phyloP scores from a whole-genome alignment of 1,140 invertebrate species.

The Laupala kohalensis region DNA sequence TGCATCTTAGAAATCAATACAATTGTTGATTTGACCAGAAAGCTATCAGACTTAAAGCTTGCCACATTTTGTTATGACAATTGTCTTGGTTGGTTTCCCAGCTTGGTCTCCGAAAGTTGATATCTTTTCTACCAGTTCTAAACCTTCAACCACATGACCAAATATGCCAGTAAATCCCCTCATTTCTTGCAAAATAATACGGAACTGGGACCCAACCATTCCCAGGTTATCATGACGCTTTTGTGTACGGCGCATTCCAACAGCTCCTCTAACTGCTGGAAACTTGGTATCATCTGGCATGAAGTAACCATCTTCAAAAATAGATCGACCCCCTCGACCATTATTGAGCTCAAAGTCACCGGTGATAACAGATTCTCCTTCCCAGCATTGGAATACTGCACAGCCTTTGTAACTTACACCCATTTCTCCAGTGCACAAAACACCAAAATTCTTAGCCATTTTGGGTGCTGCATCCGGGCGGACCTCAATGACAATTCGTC shows the following conservation, averaged over 20 bases:
- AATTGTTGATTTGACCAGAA: not conserved
- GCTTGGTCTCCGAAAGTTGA: slow-evolving; percentile 59
- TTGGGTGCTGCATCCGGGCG: slow-evolving; percentile 72
- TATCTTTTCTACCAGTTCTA: slow-evolving; percentile 67
- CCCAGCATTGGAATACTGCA: slow-evolving; percentile 69
- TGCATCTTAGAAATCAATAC: too few species aligned
- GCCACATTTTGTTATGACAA: slow-evolving; percentile 61
- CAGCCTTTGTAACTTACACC: slow-evolving; percentile 69
- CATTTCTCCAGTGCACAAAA: slow-evolving; percentile 62
- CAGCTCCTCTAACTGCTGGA: slow-evolving; percentile 56
- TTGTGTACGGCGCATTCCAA: slow-evolving; percentile 70
- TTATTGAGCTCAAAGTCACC: slow-evolving; percentile 72
- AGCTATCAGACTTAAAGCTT: slow-evolving; percentile 37
- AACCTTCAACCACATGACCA: slow-evolving; percentile 63
- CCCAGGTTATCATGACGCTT: slow-evolving; percentile 65
- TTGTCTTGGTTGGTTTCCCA: slow-evolving; percentile 60
- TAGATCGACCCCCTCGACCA: slow-evolving; percentile 61
- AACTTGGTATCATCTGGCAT: slow-evolving; percentile 71
- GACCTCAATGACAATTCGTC: slow-evolving; percentile 70
- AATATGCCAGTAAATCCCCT: slow-evolving; percentile 71
- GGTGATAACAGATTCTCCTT: slow-evolving; percentile 63
- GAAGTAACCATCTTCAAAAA: slow-evolving; percentile 63
- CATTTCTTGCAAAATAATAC: slow-evolving; percentile 67
- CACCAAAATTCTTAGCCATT: slow-evolving; percentile 80
- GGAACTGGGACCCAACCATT: slow-evolving; percentile 72